These are phyloP conservation scores for Yponomeuta evonymella DNA, from an alignment of 2,888 invertebrate species.

Conservation along the genomic window DNA sequence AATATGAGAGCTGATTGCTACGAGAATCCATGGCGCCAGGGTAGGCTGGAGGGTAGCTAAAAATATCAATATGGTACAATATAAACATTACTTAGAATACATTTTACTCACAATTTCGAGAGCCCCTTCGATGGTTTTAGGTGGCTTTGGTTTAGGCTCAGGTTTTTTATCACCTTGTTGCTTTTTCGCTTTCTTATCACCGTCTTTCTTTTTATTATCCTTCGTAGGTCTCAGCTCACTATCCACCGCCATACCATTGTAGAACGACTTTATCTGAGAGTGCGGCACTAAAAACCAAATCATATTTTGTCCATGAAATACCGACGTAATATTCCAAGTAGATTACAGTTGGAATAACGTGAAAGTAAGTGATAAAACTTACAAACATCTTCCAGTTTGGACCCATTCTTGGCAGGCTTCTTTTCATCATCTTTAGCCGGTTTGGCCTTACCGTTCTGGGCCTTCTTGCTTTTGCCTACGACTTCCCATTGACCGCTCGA, in stretches of 20 bases:
- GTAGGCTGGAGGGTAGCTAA: too few relatives aligned
- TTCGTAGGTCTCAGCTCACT: conserved; percentile 66
- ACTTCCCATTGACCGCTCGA: conserved; percentile 82
- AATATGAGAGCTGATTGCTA: too few relatives aligned
- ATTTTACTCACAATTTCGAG: conserved; percentile 69
- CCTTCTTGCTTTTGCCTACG: conserved; percentile 80
- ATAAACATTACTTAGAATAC: too few relatives aligned
- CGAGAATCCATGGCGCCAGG: too few relatives aligned
- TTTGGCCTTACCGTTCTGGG: conserved; percentile 71
- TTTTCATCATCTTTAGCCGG: conserved; percentile 76
- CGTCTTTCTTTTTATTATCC: conserved; percentile 61
- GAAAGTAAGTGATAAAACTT: conserved; percentile 49
- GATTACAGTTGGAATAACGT: background rate
- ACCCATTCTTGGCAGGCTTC: conserved; percentile 77
- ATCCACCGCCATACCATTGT: conserved; percentile 78
- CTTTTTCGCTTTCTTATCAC: conserved; percentile 48
- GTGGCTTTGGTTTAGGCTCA: conserved; percentile 78
- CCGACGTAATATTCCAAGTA: background rate
- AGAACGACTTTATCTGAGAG: conserved; percentile 81
- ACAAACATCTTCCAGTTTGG: conserved; percentile 86
- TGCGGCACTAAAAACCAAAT: conserved; percentile 75
- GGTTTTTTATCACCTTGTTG: conserved; percentile 70
- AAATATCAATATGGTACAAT: too few relatives aligned
- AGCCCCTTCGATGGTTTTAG: conserved; percentile 80
- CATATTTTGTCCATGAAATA: background rate